Base-by-base conservation (phyloP, 2,797 vertebrate genomes). In the Eulemur rubriventer region DNA sequence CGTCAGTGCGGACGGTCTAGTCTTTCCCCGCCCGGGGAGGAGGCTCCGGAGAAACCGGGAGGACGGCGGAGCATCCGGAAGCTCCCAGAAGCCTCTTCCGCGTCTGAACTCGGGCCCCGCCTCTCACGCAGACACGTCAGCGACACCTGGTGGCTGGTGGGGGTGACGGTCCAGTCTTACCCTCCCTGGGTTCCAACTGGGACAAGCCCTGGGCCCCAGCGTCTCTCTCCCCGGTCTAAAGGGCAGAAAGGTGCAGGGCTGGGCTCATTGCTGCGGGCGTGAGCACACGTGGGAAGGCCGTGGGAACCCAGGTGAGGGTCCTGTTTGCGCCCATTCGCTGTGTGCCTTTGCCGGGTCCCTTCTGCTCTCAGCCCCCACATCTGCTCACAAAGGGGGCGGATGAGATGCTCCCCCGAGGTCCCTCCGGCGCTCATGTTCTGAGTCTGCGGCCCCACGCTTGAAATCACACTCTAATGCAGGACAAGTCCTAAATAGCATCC, bases 71-170 rank as follows among this genome's bases (percentile, higher is more conserved):
- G 93, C 83, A n/a, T 22, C 79, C 61, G 22, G 78, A 82, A 50
- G 89, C 82, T 96, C 94, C 97, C 96, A 97, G 95, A 89, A 96
- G 89, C 87, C 91, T 89, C 80, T 90, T 41, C 73, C 50, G 2
- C 22, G 0, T 16, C 69, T n/a, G 35, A 41, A 48, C 24, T 30
- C 22, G 13, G 35, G 76, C 79, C 81, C 70, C 50, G 28, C n/a
- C 55, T 57, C 83, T 63, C 11, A 79, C 86, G 28, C 72, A 70
- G 83, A 90, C 96, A 35, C 96, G 35, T 55, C 69, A 95, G 91
- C 70, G 97, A 96, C 97, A 95, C 89, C 98, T 97, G 79, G 97
- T 97, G 98, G 97, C 57, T 26, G 80, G 24, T 70, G 5, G 33
- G 6, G 59, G 94, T 87, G 83, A 93, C 67, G 41, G 82, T 50